Base-by-base conservation (phyloP, 2,797 vertebrate genomes). In the Pteropus rufus region DNA sequence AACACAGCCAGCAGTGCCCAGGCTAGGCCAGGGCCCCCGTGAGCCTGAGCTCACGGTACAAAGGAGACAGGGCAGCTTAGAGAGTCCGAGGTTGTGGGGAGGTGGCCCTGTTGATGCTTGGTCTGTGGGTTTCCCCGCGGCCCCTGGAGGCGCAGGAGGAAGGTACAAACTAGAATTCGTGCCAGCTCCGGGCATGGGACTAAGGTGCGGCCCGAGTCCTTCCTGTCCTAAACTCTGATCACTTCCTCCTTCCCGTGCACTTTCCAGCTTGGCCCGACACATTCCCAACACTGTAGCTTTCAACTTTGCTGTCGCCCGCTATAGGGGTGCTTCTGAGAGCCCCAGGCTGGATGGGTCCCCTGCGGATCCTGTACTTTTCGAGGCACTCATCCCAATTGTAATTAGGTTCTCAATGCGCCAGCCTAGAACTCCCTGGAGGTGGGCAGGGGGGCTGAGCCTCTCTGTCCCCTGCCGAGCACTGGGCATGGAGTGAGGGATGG, bases 91-190 rank as follows among this genome's bases (percentile, higher is more conserved):
- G 7, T 49, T 5, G 2, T 16, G 56, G 5, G 73, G 15, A 39
- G 39, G 83, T 2, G 23, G 11, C 21, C 36, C 15, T 26, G 0
- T 82, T 64, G 60, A 31, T 23, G 39, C 34, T 39, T 11, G 21
- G 54, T 15, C 83, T 29, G 1, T 29, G 52, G 36, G 41, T 34
- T 39, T 64, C 56, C 44, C 5, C 0, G 0, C 5, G 65, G 87
- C 36, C 46, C 8, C 73, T 3, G 29, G 65, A 7, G 81, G 56
- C 24, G 4, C 85, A 36, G 41, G 60, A 60, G 24, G 34, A 39
- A 31, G 14, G 3, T 3, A 5, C 1, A 69, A 16, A 21, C 3
- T 4, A 10, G 49, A 60, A 7, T 23, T 1, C 2, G 10, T 49
- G 12, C 23, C 72, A 2, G 26, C 62, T 44, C 44, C 44, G n/a